Conservation (phyloP, 1,140 invertebrate genomes). For the Prorops nasuta region DNA sequence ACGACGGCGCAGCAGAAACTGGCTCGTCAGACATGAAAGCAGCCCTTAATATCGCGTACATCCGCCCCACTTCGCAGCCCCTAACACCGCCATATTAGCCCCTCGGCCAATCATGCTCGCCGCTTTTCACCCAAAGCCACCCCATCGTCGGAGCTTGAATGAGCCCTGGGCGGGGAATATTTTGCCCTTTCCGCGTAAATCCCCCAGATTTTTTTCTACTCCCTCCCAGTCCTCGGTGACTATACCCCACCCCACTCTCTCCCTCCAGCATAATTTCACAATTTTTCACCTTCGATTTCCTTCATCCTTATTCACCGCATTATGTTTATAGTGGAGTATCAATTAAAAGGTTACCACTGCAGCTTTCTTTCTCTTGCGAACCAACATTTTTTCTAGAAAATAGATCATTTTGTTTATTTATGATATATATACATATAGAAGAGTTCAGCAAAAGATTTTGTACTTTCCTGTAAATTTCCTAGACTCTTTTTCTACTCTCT, state of each 20-base stretch:
- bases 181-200: slow-evolving; percentile 48
- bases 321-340: too few species aligned
- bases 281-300: slow-evolving; percentile 16
- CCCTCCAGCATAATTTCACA: slow-evolving; percentile 26
- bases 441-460: too few species aligned
- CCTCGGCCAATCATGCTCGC: slow-evolving; percentile 45
- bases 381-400: not conserved
- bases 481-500: too few species aligned
- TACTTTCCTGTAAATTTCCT: too few species aligned
- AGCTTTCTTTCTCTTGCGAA: not conserved
- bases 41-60: slow-evolving; percentile 52
- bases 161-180: slow-evolving; percentile 54
- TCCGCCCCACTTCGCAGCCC: slow-evolving; percentile 38
- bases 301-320: too few species aligned
- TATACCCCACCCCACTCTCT: slow-evolving; percentile 21
- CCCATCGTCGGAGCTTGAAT: slow-evolving; percentile 49
- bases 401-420: too few species aligned
- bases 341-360: not conserved
- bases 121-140: slow-evolving; percentile 49
- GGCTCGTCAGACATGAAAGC: slow-evolving; percentile 43
- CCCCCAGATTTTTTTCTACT: slow-evolving; percentile 36
- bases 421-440: too few species aligned
- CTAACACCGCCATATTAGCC: slow-evolving; percentile 56
- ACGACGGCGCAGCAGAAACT: slow-evolving; percentile 52
- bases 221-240: slow-evolving; percentile 14